These are phyloP conservation scores for Plectropomus leopardus DNA, from an alignment of 2,113 vertebrate genomes.

Conservation along the genomic window DNA sequence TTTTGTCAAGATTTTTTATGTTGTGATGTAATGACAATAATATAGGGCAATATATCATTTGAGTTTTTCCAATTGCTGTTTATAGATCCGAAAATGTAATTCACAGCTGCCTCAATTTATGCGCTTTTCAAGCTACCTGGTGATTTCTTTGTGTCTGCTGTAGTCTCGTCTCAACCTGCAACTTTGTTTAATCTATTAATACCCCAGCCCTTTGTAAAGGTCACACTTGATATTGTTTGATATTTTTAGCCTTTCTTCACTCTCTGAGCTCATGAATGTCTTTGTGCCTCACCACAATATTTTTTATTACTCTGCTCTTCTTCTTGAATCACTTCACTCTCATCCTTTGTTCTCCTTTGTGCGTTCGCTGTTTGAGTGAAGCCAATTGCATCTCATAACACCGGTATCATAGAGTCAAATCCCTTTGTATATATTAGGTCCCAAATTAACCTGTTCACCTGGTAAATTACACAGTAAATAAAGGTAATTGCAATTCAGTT, in stretches of 20 bases:
- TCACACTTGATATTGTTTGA: conserved; percentile 22
- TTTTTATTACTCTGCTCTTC: background rate
- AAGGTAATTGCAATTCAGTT: background rate
- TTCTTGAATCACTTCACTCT: background rate
- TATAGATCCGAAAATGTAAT: background rate
- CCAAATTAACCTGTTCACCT: background rate
- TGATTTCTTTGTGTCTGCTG: background rate
- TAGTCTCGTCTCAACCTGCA: background rate
- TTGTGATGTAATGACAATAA: no score
- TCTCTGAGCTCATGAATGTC: background rate
- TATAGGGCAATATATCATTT: background rate
- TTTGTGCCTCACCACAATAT: background rate
- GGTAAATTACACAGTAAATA: background rate
- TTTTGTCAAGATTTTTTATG: no score
- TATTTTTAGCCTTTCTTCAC: background rate
- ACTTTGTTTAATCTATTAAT: conserved; percentile 22
- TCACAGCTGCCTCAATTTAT: background rate
- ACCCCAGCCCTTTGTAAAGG: conserved; percentile 18
- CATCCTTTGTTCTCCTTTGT: background rate
- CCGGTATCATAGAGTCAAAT: background rate
- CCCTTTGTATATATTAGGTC: background rate
- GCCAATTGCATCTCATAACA: background rate
- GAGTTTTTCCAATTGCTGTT: background rate
- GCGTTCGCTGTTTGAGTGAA: background rate
- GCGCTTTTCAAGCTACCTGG: background rate